Base-by-base conservation (phyloP, 2,113 vertebrate species). In the Ciconia boyciana region DNA sequence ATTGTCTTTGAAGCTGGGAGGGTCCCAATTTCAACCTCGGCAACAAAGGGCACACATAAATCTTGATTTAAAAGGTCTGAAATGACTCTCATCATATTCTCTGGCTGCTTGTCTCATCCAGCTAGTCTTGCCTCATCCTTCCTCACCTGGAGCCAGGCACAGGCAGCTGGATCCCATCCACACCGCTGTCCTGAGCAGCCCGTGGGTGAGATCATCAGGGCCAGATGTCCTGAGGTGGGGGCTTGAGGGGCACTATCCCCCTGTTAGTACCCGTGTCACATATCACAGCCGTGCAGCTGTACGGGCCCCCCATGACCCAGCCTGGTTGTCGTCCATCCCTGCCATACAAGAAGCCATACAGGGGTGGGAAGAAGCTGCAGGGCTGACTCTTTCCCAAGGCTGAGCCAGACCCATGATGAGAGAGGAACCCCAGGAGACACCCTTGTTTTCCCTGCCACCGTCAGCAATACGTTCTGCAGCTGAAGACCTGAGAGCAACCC, bases 61-160 rank as follows among this genome's bases (percentile, higher is more conserved):
- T 44, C 75, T 94, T 93, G 88, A 93, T 95, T 92, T 94, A 90
- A 90, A 93, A 92, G 88, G 66, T 76, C 85, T 92, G 83, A 96
- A 94, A 86, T 29, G 1, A 57, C 36, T 80, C 65, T 90, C 66
- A 79, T 88, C 87, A 70, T 86, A 82, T 83, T 14, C 44, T 74
- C 55, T 75, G 41, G 41, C 83, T 84, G 74, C 90, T 55, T 85
- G 26, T 82, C 78, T 93, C 66, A 83, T 43, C 29, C 90, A 90
- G 65, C 70, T 70, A 22, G 29, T 90, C 74, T 90, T 90, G 79
- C 65, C 61, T 93, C 90, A 76, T 90, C 75, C 74, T 0, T 6
- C 64, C 69, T 80, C 87, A 94, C 95, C 83, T 81, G 62, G 26
- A 87, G 34, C 25, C 61, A 85, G 77, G 44, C 61, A 61, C 24